These are phyloP conservation scores for Sterrhoptilus dennistouni DNA, from an alignment of 2,113 vertebrate genomes.

Conservation along the genomic window DNA sequence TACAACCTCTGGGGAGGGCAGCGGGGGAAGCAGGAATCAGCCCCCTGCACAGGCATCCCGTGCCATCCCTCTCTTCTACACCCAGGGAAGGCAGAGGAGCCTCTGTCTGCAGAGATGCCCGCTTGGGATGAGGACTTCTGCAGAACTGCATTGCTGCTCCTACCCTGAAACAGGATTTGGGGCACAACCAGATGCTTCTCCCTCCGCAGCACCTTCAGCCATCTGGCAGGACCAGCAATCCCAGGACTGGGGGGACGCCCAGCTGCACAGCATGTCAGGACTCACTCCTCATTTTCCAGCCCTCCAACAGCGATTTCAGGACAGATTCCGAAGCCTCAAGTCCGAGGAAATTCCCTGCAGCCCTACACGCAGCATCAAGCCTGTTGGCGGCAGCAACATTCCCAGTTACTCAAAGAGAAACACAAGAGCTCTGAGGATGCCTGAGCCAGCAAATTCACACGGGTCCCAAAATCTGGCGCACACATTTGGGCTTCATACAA, in stretches of 20 bases:
- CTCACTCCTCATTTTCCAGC: neutral
- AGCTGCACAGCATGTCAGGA: neutral
- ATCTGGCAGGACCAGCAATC: neutral
- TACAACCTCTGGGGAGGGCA: neutral
- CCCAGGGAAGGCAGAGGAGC: neutral
- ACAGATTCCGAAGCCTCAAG: neutral
- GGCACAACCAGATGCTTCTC: neutral
- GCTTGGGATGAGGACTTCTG: neutral
- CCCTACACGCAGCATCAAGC: constrained; percentile 7
- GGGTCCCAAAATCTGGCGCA: constrained; percentile 15
- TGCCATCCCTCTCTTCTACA: neutral
- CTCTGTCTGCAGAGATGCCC: neutral
- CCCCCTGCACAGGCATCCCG: fast-evolving
- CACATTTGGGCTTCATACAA: constrained; percentile 25
- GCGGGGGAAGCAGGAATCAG: fast-evolving
- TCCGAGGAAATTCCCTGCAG: neutral
- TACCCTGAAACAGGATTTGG: neutral
- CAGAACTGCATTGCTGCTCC: fast-evolving
- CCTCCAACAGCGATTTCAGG: neutral
- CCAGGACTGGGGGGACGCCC: neutral
- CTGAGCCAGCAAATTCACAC: constrained; percentile 57
- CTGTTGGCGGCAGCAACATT: neutral
- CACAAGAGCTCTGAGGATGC: neutral
- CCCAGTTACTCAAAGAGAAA: neutral
- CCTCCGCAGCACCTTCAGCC: neutral